phyloP scores from a whole-genome alignment of 1,140 invertebrate species.

The Brachionus calyciflorus region DNA sequence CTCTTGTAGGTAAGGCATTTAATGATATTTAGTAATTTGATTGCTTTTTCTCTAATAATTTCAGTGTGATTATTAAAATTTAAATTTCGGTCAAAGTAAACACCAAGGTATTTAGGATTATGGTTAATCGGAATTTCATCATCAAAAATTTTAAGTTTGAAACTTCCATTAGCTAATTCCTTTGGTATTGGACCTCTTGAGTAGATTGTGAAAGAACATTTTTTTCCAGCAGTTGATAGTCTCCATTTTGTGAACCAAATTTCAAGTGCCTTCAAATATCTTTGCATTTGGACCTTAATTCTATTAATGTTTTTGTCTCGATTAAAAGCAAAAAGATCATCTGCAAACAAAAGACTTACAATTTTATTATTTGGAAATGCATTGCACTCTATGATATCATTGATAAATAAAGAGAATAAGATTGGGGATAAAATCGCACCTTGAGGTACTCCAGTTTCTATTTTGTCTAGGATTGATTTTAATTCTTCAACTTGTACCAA shows the following conservation, averaged over 20 bases:
- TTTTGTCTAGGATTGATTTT: not conserved
- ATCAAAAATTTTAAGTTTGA: slow-evolving; percentile 5
- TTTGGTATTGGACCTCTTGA: not conserved
- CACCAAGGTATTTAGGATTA: not conserved
- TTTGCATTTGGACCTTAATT: not conserved
- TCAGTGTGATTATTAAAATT: not conserved
- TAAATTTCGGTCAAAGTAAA: not conserved
- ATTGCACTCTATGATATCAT: slow-evolving; percentile 11
- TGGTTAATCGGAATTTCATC: slow-evolving; percentile 8
- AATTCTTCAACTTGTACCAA: not conserved
- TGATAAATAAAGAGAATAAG: slow-evolving; percentile 3
- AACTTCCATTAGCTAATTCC: not conserved
- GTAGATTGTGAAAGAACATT: slow-evolving; percentile 24
- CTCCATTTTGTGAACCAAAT: slow-evolving; percentile 22
- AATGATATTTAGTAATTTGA: not conserved
- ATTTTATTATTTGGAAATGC: slow-evolving; percentile 3
- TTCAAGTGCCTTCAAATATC: not conserved
- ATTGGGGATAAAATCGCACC: slow-evolving; percentile 54
- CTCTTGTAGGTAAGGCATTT: not conserved
- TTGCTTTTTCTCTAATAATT: not conserved
- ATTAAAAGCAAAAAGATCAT: slow-evolving; percentile 14
- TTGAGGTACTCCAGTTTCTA: not conserved
- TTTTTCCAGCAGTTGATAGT: not conserved
- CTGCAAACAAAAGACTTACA: not conserved
- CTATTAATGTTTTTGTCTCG: slow-evolving; percentile 13